Evolutionary conservation across 2,113 vertebrate genomes (phyloP).

Genomic region (Rallus limicola): DNA sequence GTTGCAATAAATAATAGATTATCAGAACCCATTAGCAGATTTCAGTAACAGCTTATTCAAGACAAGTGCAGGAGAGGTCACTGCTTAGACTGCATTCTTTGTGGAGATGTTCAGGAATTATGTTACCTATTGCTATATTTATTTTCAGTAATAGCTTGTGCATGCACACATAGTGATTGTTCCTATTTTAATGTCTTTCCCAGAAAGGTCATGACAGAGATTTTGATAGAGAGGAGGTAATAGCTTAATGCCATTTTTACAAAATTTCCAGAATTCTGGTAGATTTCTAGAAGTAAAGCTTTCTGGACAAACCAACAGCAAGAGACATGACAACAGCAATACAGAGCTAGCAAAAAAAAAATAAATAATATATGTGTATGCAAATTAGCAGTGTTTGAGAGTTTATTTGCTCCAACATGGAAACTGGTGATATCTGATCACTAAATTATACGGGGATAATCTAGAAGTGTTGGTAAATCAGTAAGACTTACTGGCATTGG

Average conservation of each 20-base stretch:
- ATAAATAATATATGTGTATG: neutral
- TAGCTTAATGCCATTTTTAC: neutral
- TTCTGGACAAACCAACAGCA: neutral
- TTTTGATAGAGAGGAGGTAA: neutral
- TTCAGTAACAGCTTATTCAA: slow-evolving; percentile 63
- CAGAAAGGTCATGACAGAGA: slow-evolving; percentile 1
- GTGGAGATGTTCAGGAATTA: slow-evolving; percentile 34
- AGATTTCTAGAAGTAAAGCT: neutral
- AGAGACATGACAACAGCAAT: neutral
- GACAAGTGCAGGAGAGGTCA: slow-evolving; percentile 50
- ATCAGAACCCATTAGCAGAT: slow-evolving; percentile 70
- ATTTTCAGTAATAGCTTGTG: neutral
- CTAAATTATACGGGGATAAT: neutral
- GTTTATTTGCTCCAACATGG: neutral
- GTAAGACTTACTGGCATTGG: neutral
- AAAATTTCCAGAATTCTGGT: neutral
- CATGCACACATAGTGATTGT: neutral
- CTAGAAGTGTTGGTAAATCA: neutral
- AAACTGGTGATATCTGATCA: neutral
- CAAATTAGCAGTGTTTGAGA: neutral
- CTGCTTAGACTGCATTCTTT: slow-evolving; percentile 50
- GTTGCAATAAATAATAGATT: slow-evolving; percentile 77
- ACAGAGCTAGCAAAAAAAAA: neutral
- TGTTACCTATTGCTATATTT: slow-evolving; percentile 21
- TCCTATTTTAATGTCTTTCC: slow-evolving; percentile 17